phyloP scores from a whole-genome alignment of 2,888 invertebrate species.

The Dryobotodes eremita region DNA sequence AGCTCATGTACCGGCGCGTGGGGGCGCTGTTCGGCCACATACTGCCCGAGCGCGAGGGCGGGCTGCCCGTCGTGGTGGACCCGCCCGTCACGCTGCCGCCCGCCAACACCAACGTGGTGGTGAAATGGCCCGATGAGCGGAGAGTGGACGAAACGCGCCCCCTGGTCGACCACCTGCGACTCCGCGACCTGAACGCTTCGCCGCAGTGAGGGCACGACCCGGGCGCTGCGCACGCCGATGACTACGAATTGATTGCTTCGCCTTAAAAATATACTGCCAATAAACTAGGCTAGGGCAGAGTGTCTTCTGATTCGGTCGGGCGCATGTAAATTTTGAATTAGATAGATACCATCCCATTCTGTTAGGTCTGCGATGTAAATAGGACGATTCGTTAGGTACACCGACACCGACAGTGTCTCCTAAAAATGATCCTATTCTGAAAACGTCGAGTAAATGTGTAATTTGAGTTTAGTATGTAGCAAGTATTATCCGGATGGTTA shows the following conservation, averaged over 20 bases:
- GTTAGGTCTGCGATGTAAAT: slow-evolving; percentile 78
- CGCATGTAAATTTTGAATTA: slow-evolving; percentile 74
- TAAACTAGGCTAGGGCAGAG: slow-evolving; percentile 76
- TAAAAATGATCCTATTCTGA: slow-evolving; percentile 57
- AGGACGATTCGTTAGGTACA: slow-evolving; percentile 68
- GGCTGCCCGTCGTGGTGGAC: slow-evolving; percentile 84
- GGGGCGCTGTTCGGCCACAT: slow-evolving; percentile 84
- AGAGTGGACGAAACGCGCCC: slow-evolving; percentile 77
- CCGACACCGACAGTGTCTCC: slow-evolving; percentile 62
- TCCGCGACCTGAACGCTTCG: slow-evolving; percentile 82
- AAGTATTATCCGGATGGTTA: slow-evolving; percentile 68
- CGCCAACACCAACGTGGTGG: slow-evolving; percentile 80
- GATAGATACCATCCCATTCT: slow-evolving; percentile 73
- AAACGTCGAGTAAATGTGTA: slow-evolving; percentile 65
- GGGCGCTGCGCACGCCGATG: slow-evolving; percentile 69
- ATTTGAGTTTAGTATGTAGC: slow-evolving; percentile 70
- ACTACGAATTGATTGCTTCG: slow-evolving; percentile 79
- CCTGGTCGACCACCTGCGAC: slow-evolving; percentile 82
- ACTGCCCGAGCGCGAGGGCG: slow-evolving; percentile 82
- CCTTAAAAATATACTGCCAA: slow-evolving; percentile 79
- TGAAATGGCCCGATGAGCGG: slow-evolving; percentile 86
- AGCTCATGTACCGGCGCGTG: slow-evolving; percentile 81
- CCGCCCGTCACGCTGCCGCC: slow-evolving; percentile 86
- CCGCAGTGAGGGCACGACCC: slow-evolving; percentile 78
- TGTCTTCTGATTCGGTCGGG: slow-evolving; percentile 77